Base-by-base conservation (phyloP, 2,888 invertebrate species). In the Hybos culiciformis region DNA sequence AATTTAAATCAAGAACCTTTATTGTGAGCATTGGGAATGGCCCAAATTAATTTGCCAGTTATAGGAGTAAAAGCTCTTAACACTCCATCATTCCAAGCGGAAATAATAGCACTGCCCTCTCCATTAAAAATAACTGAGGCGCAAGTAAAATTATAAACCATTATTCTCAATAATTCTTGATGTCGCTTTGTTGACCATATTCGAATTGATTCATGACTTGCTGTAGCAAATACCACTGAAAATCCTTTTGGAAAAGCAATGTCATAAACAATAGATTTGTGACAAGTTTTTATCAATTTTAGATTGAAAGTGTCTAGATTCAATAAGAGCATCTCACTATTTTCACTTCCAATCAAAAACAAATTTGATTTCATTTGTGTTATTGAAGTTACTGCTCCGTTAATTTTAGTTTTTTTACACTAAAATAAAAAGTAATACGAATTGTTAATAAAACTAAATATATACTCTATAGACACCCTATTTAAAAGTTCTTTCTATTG, bases 131-230 rank as follows among this genome's bases (percentile, higher is more conserved):
- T 73, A 19, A 92, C 69, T 34, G 79, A 73, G 9, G 85, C 79
- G 59, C 91, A 92, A 4, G 77, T 77, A 62, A 90, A 88, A 68
- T 93, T 93, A n/a, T 81, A 80, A 15, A 92, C 83, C 47, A 76
- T 74, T 48, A 92, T 82, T 29, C 93, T 73, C 18, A 91, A 71
- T 48, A 91, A 66, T 68, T 94, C 93, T 56, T 79, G 78, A 54
- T 79, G 77, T 1, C 79, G 77, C 33, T 68, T 69, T 39, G 80
- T 67, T 51, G 83, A 80, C 93, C 93, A 94, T 47, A 93, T 76
- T 43, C 93, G 74, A 39, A 93, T 80, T 54, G 84, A 83, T 55
- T 91, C 80, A 55, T 80, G 75, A 42, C 90, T 83, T 31, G 82
- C 84, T 0, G 91, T 90, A 31, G 88, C 87, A 66, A 93, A 90